Base-by-base conservation (phyloP, 2,888 invertebrate species). In the Malachius bipustulatus region DNA sequence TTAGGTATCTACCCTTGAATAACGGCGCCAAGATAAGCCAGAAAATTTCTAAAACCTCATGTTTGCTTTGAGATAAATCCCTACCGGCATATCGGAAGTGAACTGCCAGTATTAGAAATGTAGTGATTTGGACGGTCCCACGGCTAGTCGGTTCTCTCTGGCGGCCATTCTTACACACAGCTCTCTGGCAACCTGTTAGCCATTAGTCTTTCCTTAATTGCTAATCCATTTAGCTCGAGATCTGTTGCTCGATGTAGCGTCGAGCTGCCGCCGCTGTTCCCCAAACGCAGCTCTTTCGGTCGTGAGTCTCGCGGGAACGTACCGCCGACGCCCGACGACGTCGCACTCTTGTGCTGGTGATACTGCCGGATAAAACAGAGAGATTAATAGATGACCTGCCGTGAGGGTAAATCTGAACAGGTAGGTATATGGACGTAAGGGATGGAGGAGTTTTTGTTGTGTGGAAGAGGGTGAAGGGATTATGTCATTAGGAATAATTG, bases 181-280 rank as follows among this genome's bases (percentile, higher is more conserved):
- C 84, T 85, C 65, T 87, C 87, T 29, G 87, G 87, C 57, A 87
- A 77, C 57, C 85, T 76, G 60, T 82, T 82, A 54, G 85, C 82
- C 71, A 85, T 82, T 43, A 87, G 73, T 56, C 84, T 77, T 63
- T 85, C 83, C 62, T 85, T 87, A 63, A 87, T 85, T 54, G 84
- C 84, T 61, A 82, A 77, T 37, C 85, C 85, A 65, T 84, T 84
- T 54, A 82, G 74, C 51, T 70, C 70, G 42, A 68, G 39, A 43
- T 63, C 63, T 12, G 56, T 52, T 9, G 50, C 43, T 36, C 52
- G 47, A 37, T 65, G 66, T 45, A 67, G 60, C 40, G 70, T 65
- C 33, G 67, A 64, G 27, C 69, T 66, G 14, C 47, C 45, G 34
- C 66, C 68, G 44, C 69, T 69, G 37, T 59, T 59, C 41, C 69